phyloP scores from a whole-genome alignment of 2,797 vertebrate species.

The Gymnocypris eckloni region DNA sequence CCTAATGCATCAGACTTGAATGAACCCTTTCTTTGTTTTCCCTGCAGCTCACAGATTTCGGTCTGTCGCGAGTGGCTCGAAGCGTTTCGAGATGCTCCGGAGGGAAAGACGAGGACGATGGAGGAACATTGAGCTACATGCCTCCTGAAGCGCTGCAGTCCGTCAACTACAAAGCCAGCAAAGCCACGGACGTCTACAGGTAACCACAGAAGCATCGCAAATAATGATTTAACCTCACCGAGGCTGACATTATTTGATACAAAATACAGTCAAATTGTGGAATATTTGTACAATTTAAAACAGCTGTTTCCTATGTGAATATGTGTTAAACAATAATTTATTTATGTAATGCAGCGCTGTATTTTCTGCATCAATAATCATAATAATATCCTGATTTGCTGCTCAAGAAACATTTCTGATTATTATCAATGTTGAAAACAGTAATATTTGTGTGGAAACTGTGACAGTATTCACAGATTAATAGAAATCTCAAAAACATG shows the following conservation, averaged over 20 bases:
- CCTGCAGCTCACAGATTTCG: constrained; percentile 79
- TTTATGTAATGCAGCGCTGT: no score
- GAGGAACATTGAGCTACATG: constrained; percentile 77
- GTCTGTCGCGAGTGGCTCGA: constrained; percentile 68
- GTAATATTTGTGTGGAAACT: background rate
- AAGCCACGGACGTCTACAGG: constrained; percentile 80
- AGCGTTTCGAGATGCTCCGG: constrained; percentile 50
- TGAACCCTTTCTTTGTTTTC: no score
- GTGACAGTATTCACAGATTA: background rate
- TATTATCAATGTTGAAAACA: background rate
- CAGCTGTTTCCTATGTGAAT: no score
- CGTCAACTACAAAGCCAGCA: constrained; percentile 59
- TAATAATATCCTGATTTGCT: background rate
- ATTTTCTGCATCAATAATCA: no score
- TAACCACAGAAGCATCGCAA: constrained; percentile 43
- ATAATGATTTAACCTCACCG: background rate
- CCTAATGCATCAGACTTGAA: no score
- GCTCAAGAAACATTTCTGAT: background rate
- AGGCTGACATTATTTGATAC: background rate
- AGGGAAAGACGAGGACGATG: constrained; percentile 42
- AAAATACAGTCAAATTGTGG: background rate
- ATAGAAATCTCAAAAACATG: background rate
- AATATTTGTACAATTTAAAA: background rate
- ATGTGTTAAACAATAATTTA: no score
- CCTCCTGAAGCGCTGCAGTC: constrained; percentile 75